phyloP scores from a whole-genome alignment of 2,888 invertebrate species.

The Erebia aethiops region DNA sequence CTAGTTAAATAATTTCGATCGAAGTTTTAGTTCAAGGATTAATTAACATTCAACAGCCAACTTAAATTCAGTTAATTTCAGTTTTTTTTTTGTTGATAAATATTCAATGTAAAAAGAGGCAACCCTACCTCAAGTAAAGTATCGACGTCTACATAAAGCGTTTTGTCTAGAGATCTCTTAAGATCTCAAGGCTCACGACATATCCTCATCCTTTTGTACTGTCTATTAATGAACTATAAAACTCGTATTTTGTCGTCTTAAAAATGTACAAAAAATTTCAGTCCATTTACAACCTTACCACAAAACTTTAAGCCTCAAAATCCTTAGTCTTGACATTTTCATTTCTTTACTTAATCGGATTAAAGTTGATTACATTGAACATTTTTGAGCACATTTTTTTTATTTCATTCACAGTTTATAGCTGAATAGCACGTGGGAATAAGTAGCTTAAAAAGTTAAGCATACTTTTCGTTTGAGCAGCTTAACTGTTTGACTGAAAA shows the following conservation, averaged over 20 bases:
- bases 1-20: not conserved
- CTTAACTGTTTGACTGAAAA: slow-evolving; percentile 4
- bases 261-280: slow-evolving; percentile 22
- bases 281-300: slow-evolving; percentile 22
- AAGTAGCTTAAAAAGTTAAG: slow-evolving; percentile 20
- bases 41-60: too few species aligned
- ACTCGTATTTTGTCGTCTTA: slow-evolving; percentile 50
- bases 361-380: slow-evolving; percentile 36
- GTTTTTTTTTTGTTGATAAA: not conserved
- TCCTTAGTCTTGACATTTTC: slow-evolving; percentile 5
- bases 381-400: slow-evolving; percentile 31
- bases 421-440: slow-evolving; percentile 26
- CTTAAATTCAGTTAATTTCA: not conserved
- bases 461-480: slow-evolving; percentile 8
- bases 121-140: slow-evolving; percentile 54
- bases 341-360: slow-evolving; percentile 38
- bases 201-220: slow-evolving; percentile 52
- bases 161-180: slow-evolving; percentile 58
- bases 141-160: slow-evolving; percentile 45
- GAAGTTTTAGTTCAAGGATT: not conserved
- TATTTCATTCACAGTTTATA: slow-evolving; percentile 28
- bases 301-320: slow-evolving; percentile 11
- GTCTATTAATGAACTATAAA: slow-evolving; percentile 59
- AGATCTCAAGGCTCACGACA: slow-evolving; percentile 51
- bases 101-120: slow-evolving; percentile 29